These are phyloP conservation scores for Onychomys arenicola DNA, from an alignment of 2,797 vertebrate species.

Conservation along the genomic window DNA sequence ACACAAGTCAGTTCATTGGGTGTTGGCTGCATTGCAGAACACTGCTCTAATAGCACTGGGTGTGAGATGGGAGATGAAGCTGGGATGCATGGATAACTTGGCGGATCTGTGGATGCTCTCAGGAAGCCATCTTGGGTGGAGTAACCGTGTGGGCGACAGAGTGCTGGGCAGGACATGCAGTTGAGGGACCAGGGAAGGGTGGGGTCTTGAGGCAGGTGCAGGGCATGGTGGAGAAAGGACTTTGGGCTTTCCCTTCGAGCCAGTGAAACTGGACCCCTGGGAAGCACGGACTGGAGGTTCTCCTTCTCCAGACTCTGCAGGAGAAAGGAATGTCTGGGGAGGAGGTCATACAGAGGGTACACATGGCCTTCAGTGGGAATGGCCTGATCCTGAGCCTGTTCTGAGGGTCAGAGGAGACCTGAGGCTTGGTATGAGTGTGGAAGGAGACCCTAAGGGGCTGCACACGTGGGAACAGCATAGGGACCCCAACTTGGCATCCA, in stretches of 20 bases:
- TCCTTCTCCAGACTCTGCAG: not conserved
- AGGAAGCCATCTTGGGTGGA: not conserved
- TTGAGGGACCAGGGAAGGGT: not conserved
- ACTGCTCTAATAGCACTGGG: not conserved
- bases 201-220: not conserved
- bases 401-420: not conserved
- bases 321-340: not conserved
- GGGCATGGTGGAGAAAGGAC: not conserved
- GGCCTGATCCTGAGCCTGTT: too few species aligned
- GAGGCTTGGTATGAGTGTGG: not conserved
- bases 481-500: not conserved
- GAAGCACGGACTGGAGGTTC: not conserved
- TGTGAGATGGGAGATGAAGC: not conserved
- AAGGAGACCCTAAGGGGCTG: not conserved
- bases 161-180: not conserved
- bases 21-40: not conserved
- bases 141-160: not conserved
- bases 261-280: not conserved
- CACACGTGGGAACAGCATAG: not conserved
- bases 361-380: too few species aligned
- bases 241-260: not conserved
- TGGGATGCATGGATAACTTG: not conserved
- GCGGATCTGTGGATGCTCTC: not conserved
- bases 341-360: not conserved
- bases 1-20: not conserved